These are phyloP conservation scores for Gymnorhina tibicen DNA, from an alignment of 2,113 vertebrate species.

Conservation along the genomic window DNA sequence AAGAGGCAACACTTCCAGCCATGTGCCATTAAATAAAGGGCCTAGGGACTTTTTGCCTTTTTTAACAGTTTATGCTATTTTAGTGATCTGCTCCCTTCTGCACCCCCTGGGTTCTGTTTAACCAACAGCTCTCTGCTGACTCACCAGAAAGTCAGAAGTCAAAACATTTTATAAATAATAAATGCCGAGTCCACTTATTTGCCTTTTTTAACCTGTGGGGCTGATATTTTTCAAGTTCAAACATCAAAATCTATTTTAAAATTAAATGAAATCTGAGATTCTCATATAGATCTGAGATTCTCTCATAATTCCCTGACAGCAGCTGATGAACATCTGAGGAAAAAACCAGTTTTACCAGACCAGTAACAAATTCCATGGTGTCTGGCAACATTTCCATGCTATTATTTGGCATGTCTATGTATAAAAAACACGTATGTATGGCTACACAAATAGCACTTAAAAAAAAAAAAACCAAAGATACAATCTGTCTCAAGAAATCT, in stretches of 20 bases:
- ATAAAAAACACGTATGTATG: neutral
- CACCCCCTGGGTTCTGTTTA: neutral
- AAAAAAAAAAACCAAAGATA: neutral
- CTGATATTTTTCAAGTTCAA: neutral
- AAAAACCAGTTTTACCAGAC: neutral
- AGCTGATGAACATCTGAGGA: neutral
- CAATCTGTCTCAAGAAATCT: neutral
- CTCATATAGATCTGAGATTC: neutral
- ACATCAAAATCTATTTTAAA: neutral
- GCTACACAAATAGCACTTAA: neutral
- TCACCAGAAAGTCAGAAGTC: neutral
- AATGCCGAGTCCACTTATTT: neutral
- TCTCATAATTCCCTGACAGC: neutral
- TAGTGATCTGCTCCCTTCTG: fast-evolving
- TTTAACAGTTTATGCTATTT: neutral
- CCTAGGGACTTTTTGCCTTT: neutral
- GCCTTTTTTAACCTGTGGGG: neutral
- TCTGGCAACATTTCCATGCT: neutral
- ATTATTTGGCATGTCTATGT: neutral
- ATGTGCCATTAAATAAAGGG: neutral
- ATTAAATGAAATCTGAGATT: neutral
- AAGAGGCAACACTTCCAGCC: neutral
- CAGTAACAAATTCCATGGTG: neutral
- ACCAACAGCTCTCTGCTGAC: neutral
- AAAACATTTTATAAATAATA: slow-evolving; percentile 32